Base-by-base conservation (phyloP, 2,797 vertebrate genomes). In the Nothura maculosa region DNA sequence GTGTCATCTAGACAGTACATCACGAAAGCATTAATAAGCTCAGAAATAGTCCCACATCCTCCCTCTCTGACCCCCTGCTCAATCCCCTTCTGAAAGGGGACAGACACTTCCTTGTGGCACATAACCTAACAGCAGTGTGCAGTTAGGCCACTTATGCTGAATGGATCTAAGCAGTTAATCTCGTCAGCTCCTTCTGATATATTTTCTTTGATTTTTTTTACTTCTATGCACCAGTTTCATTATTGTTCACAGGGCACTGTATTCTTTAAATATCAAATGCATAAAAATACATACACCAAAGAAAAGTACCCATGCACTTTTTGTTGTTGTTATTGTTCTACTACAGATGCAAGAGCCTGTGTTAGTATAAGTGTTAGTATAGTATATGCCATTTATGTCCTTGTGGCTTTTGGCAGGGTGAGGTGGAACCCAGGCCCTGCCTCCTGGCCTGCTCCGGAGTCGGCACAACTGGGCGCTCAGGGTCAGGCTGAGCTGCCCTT, bases 371-470 rank as follows among this genome's bases (percentile, higher is more conserved):
- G 0, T 17, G 34, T 69, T 34, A 12, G 57, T 28, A n/a, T n/a
- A n/a, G n/a, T n/a, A n/a, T n/a, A n/a, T n/a, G 32, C 16, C 0
- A 0, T 32, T 63, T 57, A 13, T 32, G 16, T 27, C 58, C 3
- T 13, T 63, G 13, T 69, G 34, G n/a, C 27, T 8, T 50, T 79
- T 61, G 66, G 28, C 34, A 66, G 15, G 24, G 13, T 42, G 38
- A 67, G 42, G 32, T 50, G 52, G 40, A 43, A 15, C 66, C 20
- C 38, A 45, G 76, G 47, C 68, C 42, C 32, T 40, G 77, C 63
- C 15, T 63, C 21, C 21, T 13, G 15, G 18, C 55, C 54, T 47
- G 10, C 28, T 76, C 55, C 13, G 30, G 38, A 68, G 60, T 38
- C 62, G 69, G n/a, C 43, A 15, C 40, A 45, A 10, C 18, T 50